These are phyloP conservation scores for Octodonta nipae DNA, from an alignment of 2,888 invertebrate species.

Conservation along the genomic window DNA sequence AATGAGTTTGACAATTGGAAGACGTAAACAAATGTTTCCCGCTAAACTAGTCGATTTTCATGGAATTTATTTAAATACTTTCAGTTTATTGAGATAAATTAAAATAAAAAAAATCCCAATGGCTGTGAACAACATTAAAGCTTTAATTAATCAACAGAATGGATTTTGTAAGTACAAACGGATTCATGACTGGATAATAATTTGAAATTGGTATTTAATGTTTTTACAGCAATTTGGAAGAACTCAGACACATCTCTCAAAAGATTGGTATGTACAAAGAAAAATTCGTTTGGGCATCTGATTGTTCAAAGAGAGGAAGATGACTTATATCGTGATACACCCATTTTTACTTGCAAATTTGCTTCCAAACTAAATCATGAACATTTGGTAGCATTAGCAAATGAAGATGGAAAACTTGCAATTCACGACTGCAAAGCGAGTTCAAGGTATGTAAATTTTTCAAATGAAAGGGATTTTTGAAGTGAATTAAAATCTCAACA, in stretches of 20 bases:
- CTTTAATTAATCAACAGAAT: constrained; percentile 14
- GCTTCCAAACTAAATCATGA: constrained; percentile 42
- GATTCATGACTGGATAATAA: not conserved
- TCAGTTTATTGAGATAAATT: too few species aligned
- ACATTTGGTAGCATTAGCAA: constrained; percentile 66
- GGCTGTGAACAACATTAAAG: constrained; percentile 13
- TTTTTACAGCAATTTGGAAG: constrained; percentile 40
- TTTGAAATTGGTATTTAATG: constrained; percentile 6
- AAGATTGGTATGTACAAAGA: constrained; percentile 47
- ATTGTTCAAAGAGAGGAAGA: constrained; percentile 34
- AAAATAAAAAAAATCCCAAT: too few species aligned
- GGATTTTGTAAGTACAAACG: constrained; percentile 16
- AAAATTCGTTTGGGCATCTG: constrained; percentile 54
- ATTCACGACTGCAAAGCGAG: constrained; percentile 38
- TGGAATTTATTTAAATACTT: too few species aligned
- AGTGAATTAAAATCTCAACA: not conserved
- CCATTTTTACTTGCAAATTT: constrained; percentile 70
- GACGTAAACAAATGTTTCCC: too few species aligned
- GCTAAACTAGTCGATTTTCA: too few species aligned
- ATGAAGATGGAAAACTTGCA: constrained; percentile 69
- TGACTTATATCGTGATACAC: constrained; percentile 42
- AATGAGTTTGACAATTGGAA: too few species aligned
- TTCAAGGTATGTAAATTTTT: constrained; percentile 10
- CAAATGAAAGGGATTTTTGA: too few species aligned
- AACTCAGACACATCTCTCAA: constrained; percentile 52